These are phyloP conservation scores for Teleogryllus occipitalis DNA, from an alignment of 1,140 invertebrate genomes.

Conservation along the genomic window DNA sequence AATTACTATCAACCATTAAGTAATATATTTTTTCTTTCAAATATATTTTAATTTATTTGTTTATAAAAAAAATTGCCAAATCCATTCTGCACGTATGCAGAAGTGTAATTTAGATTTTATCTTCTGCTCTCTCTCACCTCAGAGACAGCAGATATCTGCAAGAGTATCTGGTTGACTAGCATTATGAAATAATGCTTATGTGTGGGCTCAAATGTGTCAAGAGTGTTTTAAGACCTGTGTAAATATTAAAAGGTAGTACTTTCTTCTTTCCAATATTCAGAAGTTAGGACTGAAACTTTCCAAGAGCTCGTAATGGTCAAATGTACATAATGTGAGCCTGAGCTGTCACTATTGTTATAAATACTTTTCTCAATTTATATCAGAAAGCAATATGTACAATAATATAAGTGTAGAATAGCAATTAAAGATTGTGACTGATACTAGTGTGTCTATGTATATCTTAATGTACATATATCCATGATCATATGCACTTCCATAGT, in stretches of 20 bases:
- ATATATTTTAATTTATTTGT: too few species aligned
- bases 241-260: not conserved
- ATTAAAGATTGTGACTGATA: not conserved
- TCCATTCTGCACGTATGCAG: too few species aligned
- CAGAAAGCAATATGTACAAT: slow-evolving; percentile 5
- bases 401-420: not conserved
- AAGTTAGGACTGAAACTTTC: not conserved
- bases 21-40: too few species aligned
- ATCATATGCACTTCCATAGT: not conserved
- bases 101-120: too few species aligned
- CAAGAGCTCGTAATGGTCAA: not conserved
- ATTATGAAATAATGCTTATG: too few species aligned
- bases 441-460: not conserved
- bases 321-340: not conserved
- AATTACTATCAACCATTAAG: too few species aligned
- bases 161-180: too few species aligned
- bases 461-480: not conserved
- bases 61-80: too few species aligned
- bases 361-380: not conserved
- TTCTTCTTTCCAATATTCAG: not conserved
- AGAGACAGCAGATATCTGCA: too few species aligned
- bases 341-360: slow-evolving; percentile 1
- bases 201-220: too few species aligned
- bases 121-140: too few species aligned
- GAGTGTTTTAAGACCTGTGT: not conserved